Base-by-base conservation (phyloP, 2,113 vertebrate genomes). In the Proterorhinus semilunaris region DNA sequence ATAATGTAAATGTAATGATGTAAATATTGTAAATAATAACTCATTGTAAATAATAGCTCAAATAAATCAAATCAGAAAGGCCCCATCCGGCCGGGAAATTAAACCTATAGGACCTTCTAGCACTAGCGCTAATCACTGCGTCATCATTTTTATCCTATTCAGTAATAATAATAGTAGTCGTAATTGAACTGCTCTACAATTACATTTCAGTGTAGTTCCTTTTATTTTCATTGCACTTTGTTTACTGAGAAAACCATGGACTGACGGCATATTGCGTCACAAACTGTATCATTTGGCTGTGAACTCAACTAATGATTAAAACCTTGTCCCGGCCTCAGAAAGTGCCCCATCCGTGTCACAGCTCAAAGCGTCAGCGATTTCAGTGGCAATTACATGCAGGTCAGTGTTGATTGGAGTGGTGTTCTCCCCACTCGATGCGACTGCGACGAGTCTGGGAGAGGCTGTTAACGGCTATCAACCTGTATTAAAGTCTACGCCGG, bases 291-390 rank as follows among this genome's bases (percentile, higher is more conserved):
- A 59, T 21, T 66, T 44, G 46, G 36, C 52, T 8, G 36, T 21
- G 47, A 70, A 4, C 45, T 68, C 54, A 48, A 11, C 21, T 8
- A 27, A 9, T 69, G 42, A 9, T 63, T 63, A 58, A 17, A 50
- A 17, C 45, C 50, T 44, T 8, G 49, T 10, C 5, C 42, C 6
- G 36, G 2, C 42, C 48, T 51, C n/a, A 54, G 59, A 53, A n/a
- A 13, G 0, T n/a, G 13, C 10, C 10, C 12, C 54, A 66, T 59
- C 44, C 16, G 67, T 67, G 46, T 8, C 49, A 46, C 43, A 65
- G 58, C n/a, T 7, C n/a, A 49, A 55, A 27, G n/a, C 66, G 61
- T 62, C 68, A 67, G 66, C 71, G 27, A 44, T 71, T 67, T 73
- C 13, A 49, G 52, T 9, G 11, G 58, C 66, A 72, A 17, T 79